These are phyloP conservation scores for Platichthys flesus DNA, from an alignment of 2,113 vertebrate genomes.

Conservation along the genomic window DNA sequence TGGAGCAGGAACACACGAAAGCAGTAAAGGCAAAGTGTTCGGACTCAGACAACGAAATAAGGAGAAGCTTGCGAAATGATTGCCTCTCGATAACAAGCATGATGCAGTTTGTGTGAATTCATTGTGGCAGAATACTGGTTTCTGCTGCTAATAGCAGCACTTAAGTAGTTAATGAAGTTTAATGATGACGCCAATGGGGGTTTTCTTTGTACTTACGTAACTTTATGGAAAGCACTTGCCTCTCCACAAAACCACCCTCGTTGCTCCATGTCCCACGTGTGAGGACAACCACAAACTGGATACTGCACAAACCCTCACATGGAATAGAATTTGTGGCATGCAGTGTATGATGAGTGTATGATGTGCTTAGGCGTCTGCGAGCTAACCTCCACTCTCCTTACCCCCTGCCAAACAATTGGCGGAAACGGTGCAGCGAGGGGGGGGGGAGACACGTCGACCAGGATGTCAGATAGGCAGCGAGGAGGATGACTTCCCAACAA, in stretches of 20 bases:
- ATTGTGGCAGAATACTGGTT: background rate
- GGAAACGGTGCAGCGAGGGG: conserved; percentile 66
- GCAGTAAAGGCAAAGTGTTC: conserved; percentile 3
- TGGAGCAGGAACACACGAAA: conserved; percentile 14
- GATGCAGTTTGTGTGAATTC: background rate
- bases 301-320: conserved; percentile 46
- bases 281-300: background rate
- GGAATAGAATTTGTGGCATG: conserved; percentile 20
- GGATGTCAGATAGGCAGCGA: conserved; percentile 68
- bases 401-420: conserved; percentile 68
- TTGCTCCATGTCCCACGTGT: background rate
- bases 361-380: conserved; percentile 12
- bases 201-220: conserved; percentile 22
- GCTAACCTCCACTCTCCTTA: conserved; percentile 48
- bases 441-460: conserved; percentile 56
- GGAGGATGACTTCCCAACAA: conserved; percentile 21
- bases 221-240: conserved; percentile 19
- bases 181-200: background rate
- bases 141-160: background rate
- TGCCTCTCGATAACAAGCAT: background rate
- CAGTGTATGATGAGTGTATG: conserved; percentile 3
- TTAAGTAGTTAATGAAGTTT: background rate
- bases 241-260: conserved; percentile 4
- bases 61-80: too few species aligned
- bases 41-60: background rate